Evolutionary conservation across 2,797 vertebrate species (phyloP), one percentile per base, ranked within the genome.

Genomic region (Brotula barbata): DNA sequence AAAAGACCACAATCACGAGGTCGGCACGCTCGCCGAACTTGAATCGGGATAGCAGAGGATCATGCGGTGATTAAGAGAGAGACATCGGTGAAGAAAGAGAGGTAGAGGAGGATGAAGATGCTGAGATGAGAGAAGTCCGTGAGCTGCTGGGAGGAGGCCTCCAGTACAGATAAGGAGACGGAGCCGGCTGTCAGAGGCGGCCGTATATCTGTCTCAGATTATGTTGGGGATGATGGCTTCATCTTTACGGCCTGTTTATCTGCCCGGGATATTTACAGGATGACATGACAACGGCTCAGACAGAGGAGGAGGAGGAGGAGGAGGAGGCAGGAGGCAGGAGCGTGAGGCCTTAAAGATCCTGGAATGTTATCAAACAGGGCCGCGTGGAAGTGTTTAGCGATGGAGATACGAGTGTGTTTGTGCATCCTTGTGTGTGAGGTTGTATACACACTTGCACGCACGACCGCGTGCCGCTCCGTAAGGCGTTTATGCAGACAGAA

Each of bases 191-290:
- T 79, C 68, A 71, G 65, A 77, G 36, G 49, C 45, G 19, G 64
- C 31, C 15, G 68, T 87, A 80, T 87, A 87, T 89, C 80, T 89
- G 77, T 80, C 85, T 72, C 68, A 69, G 80, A 87, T 91, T 81
- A 89, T 83, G 83, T 83, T n/a, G 72, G 44, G 74, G 72, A 82
- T 88, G 88, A 91, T 75, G 73, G 82, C 85, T 88, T 85, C 82
- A 84, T 90, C 81, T 87, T 87, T 83, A 88, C 56, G 80, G 80
- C 73, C 72, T 81, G 77, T 90, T 89, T 88, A 85, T 91, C 86
- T 78, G 71, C 58, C 63, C 63, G 11, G 64, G 77, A 84, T 89
- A 88, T 91, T 88, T 91, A 88, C 88, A 70, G 70, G 71, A 49
- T 43, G 82, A 61, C 75, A 37, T 66, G 72, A 79, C 73, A 77